Percentiles rank a stretch among this genome's conserved stretches.
Conservation (phyloP, 2,113 vertebrate genomes). For the Oryzias celebensis region DNA sequence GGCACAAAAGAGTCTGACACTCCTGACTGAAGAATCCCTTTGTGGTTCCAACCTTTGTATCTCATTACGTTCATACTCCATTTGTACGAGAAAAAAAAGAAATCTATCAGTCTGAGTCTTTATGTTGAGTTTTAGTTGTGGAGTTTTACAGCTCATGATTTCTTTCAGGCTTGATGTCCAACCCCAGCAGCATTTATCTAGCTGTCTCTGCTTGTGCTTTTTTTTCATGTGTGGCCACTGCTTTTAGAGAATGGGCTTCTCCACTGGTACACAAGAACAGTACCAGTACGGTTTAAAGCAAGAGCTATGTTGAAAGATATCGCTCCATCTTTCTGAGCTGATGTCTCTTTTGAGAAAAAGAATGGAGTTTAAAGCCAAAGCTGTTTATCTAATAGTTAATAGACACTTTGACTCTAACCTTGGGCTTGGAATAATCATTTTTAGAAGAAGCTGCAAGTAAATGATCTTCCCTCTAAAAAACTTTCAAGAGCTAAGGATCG, state of each 20-base stretch:
- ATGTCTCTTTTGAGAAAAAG: constrained; percentile 15
- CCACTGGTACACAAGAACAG: constrained; percentile 28
- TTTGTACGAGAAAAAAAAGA: constrained; percentile 59
- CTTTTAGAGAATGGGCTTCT: constrained; percentile 26
- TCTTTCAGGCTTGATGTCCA: constrained; percentile 13
- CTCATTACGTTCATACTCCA: constrained; percentile 63
- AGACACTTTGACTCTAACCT: too few species aligned
- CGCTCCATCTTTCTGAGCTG: constrained; percentile 11
- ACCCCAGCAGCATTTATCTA: constrained; percentile 35
- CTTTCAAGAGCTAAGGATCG: too few species aligned
- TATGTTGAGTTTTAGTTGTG: constrained; percentile 45
- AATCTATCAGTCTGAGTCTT: constrained; percentile 61
- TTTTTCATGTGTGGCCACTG: constrained; percentile 27
- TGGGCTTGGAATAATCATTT: too few species aligned
- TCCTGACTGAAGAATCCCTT: constrained; percentile 65
- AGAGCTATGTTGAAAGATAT: constrained; percentile 19
- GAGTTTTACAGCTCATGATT: constrained; percentile 43
- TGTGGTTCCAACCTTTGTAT: constrained; percentile 61
- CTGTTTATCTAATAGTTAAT: too few species aligned
- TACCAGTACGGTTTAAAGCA: constrained; percentile 30
- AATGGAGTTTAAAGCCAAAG: too few species aligned
- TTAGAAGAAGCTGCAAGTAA: too few species aligned
- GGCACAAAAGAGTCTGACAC: constrained; percentile 70
- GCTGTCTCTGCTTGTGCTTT: constrained; percentile 35
- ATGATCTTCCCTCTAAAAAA: too few species aligned